phyloP scores from a whole-genome alignment of 2,888 invertebrate genomes.

The Orchestes rusci region DNA sequence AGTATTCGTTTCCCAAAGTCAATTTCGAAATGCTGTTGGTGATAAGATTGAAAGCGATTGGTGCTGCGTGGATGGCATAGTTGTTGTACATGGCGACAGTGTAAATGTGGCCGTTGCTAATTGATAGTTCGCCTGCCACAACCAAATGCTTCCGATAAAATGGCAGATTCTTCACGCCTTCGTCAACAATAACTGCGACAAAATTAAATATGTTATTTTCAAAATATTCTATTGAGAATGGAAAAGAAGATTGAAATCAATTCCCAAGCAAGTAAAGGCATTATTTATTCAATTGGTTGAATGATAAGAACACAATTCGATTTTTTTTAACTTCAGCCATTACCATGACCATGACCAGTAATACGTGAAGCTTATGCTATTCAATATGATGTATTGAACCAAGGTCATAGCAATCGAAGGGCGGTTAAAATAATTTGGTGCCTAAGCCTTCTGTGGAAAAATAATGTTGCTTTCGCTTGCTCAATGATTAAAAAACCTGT shows the following conservation, averaged over 20 bases:
- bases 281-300: background rate
- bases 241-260: too few species aligned
- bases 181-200: conserved; percentile 40
- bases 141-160: conserved; percentile 45
- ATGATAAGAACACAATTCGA: too few species aligned
- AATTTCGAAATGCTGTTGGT: conserved; percentile 45
- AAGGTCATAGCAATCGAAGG: too few species aligned
- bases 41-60: conserved; percentile 47
- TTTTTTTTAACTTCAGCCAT: too few species aligned
- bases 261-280: background rate
- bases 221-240: background rate
- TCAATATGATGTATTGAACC: too few species aligned
- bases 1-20: conserved; percentile 33
- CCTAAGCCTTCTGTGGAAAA: too few species aligned
- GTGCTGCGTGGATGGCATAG: conserved; percentile 47
- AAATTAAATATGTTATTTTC: background rate
- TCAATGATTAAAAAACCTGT: too few species aligned
- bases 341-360: too few species aligned
- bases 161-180: conserved; percentile 41
- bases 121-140: conserved; percentile 41
- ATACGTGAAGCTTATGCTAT: too few species aligned
- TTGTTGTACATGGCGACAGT: conserved; percentile 44
- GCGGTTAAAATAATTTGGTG: too few species aligned
- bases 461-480: too few species aligned
- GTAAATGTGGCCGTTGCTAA: conserved; percentile 18